Percentiles rank a stretch among this genome's conserved stretches.
phyloP scores from a whole-genome alignment of 2,797 vertebrate genomes.

The Lemur catta region DNA sequence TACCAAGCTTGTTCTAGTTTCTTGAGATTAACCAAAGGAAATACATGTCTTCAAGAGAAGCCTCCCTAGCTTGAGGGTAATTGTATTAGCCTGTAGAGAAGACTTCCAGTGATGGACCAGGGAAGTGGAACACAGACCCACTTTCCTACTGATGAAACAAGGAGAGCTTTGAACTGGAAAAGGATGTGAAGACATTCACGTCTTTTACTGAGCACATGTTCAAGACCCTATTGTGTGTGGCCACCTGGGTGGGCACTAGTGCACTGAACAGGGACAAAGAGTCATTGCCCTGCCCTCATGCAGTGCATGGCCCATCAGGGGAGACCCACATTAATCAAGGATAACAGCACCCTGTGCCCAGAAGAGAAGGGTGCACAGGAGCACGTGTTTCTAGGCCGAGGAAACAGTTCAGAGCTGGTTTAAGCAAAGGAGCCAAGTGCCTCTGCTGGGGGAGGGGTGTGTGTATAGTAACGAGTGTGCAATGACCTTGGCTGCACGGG shows the following conservation, averaged over 20 bases:
- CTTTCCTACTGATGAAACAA: background rate
- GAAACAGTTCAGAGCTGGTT: background rate
- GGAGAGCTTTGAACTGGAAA: background rate
- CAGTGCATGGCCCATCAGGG: background rate
- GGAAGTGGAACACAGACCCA: background rate
- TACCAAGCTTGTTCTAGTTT: background rate
- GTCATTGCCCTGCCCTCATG: background rate
- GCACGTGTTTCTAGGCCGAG: background rate
- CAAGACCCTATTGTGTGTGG: too few species aligned
- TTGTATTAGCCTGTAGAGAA: background rate
- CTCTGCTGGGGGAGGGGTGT: too few species aligned
- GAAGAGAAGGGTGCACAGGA: background rate
- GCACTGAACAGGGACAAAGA: background rate
- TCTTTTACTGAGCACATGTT: background rate
- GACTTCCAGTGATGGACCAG: background rate
- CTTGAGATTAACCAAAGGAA: background rate
- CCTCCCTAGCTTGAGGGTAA: background rate
- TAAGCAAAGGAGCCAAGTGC: background rate
- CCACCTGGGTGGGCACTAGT: background rate
- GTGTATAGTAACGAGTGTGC: rapidly evolving
- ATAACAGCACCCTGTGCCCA: rapidly evolving
- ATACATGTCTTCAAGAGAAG: background rate
- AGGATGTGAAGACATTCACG: background rate
- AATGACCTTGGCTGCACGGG: rapidly evolving
- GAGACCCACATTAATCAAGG: background rate